Percentiles rank a stretch among this genome's conserved stretches.
Conservation (phyloP, 2,888 invertebrate genomes). For the Sminthurinus aureus region DNA sequence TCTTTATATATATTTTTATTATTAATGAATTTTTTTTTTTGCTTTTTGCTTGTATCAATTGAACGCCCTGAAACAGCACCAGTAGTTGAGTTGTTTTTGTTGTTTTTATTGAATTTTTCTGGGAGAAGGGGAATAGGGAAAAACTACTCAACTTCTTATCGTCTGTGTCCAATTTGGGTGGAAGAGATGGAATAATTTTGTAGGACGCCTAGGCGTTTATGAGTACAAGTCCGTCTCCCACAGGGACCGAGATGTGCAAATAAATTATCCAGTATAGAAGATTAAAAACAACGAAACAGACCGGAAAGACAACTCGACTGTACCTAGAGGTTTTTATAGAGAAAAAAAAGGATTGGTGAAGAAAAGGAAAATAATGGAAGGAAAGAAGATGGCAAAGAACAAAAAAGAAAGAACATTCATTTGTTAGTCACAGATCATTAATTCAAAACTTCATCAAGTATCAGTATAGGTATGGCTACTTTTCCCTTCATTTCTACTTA, state of each 20-base stretch:
- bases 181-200: too few species aligned
- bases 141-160: neutral
- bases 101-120: neutral
- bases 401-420: conserved; percentile 1
- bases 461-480: neutral
- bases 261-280: conserved; percentile 98
- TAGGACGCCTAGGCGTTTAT: neutral
- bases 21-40: conserved; percentile 26
- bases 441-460: neutral
- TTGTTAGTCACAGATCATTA: conserved; percentile 9
- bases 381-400: neutral
- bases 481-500: neutral
- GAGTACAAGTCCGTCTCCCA: neutral
- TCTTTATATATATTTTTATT: conserved; percentile 13
- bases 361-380: too few species aligned
- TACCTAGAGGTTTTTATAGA: conserved; percentile 65
- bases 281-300: conserved; percentile 98
- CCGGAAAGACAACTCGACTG: conserved; percentile 96
- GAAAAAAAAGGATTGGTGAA: too few species aligned
- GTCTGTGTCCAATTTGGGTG: neutral
- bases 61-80: conserved; percentile 70
- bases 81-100: conserved; percentile 61
- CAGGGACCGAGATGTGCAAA: conserved; percentile 79
- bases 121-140: neutral
- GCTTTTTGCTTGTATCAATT: neutral